Conservation (phyloP, 2,797 vertebrate genomes). For the Channallabes apus region DNA sequence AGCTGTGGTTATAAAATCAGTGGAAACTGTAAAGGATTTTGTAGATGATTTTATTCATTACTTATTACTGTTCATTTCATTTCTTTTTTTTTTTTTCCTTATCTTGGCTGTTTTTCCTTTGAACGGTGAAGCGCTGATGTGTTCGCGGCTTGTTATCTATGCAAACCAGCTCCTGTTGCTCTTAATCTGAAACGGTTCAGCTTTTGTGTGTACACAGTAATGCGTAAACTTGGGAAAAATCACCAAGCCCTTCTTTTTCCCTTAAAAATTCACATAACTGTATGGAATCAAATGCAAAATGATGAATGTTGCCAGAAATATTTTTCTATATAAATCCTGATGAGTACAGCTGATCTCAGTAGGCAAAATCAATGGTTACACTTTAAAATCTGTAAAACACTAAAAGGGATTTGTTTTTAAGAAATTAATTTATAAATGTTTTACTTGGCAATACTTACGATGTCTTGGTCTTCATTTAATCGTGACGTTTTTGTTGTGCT, state of each 20-base stretch:
- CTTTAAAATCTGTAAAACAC: conserved; percentile 72
- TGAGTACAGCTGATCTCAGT: conserved; percentile 43
- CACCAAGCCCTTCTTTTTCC: not conserved
- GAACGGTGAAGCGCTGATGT: conserved; percentile 27
- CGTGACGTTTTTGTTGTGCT: conserved; percentile 13
- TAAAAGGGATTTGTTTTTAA: conserved; percentile 74
- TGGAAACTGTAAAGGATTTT: not conserved
- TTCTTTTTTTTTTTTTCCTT: conserved; percentile 1
- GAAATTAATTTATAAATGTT: conserved; percentile 83
- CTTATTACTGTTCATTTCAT: conserved; percentile 14
- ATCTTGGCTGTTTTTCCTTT: conserved; percentile 29
- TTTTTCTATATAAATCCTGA: conserved; percentile 78
- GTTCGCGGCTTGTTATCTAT: conserved; percentile 73
- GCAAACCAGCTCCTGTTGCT: conserved; percentile 71
- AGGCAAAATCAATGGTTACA: conserved; percentile 54
- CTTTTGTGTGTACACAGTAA: conserved; percentile 63
- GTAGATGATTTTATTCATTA: conserved; percentile 3
- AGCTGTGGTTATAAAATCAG: conserved; percentile 19
- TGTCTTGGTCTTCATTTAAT: conserved; percentile 59
- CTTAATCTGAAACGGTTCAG: conserved; percentile 54
- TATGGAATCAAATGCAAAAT: conserved; percentile 66
- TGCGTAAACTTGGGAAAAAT: conserved; percentile 21
- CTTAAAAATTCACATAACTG: conserved; percentile 50
- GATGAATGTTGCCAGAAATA: conserved; percentile 78
- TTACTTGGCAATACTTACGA: conserved; percentile 73